phyloP scores from a whole-genome alignment of 1,140 invertebrate genomes.

The Vanessa tameamea region DNA sequence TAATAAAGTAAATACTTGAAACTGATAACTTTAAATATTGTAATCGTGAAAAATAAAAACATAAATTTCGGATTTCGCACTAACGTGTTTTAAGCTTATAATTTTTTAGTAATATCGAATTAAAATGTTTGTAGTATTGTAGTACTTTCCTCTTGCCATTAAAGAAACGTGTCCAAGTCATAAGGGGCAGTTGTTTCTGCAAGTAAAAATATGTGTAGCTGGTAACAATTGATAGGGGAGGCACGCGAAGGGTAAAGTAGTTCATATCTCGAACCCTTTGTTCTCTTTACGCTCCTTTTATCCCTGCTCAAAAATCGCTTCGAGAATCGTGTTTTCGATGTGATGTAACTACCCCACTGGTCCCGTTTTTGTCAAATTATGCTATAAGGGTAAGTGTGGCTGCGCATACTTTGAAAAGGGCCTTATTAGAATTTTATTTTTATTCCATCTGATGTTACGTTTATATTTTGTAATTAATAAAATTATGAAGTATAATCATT shows the following conservation, averaged over 20 bases:
- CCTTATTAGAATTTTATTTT: background rate
- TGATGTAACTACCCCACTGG: conserved; percentile 67
- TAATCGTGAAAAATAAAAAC: no score
- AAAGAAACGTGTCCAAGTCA: conserved; percentile 11
- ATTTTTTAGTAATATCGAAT: background rate
- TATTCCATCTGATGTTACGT: conserved; percentile 19
- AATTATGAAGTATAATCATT: no score
- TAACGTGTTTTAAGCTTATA: no score
- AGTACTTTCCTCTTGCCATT: background rate
- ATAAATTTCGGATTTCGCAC: no score
- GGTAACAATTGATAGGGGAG: conserved; percentile 74
- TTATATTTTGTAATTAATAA: background rate
- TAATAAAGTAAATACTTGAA: no score
- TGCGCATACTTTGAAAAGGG: conserved; percentile 2
- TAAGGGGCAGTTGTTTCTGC: conserved; percentile 46
- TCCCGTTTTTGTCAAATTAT: conserved; percentile 65
- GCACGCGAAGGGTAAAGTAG: conserved; percentile 57
- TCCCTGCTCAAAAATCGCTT: conserved; percentile 74
- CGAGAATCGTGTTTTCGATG: conserved; percentile 62
- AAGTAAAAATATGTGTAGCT: conserved; percentile 73
- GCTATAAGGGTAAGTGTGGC: conserved; percentile 50
- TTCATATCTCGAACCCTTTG: conserved; percentile 67
- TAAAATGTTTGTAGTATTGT: background rate
- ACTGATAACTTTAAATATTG: no score
- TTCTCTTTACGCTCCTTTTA: conserved; percentile 68